Evolutionary conservation across 2,113 vertebrate genomes (phyloP).

Genomic region (Papio anubis): DNA sequence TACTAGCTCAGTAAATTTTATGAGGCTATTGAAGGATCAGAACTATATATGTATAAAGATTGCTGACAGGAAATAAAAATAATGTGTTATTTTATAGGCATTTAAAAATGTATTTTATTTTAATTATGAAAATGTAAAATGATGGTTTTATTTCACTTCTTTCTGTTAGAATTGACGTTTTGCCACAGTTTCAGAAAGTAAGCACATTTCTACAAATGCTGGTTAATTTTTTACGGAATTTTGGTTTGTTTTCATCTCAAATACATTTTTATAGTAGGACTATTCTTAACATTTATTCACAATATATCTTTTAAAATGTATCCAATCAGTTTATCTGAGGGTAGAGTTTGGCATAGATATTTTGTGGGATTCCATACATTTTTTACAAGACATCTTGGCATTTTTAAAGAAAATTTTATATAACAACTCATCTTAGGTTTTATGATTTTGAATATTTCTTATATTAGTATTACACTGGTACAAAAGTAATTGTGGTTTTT

Average conservation of each 20-base stretch:
- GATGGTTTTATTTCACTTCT: conserved; percentile 26
- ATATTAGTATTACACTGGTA: neutral
- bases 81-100: conserved; percentile 18
- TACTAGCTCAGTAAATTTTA: conserved; percentile 49
- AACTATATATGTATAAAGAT: conserved; percentile 37
- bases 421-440: neutral
- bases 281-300: conserved; percentile 1
- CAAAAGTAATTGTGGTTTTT: no score
- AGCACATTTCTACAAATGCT: neutral
- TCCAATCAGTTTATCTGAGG: neutral
- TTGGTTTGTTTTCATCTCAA: conserved; percentile 17
- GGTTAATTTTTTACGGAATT: neutral
- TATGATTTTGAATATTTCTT: conserved; percentile 7
- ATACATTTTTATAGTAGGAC: neutral
- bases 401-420: neutral
- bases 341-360: neutral
- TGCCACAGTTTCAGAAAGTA: neutral
- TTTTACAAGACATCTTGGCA: neutral
- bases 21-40: neutral
- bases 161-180: neutral
- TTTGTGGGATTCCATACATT: neutral
- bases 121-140: conserved; percentile 47
- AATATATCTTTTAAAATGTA: conserved; percentile 2
- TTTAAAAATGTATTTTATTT: conserved; percentile 29
- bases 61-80: conserved; percentile 38